Conservation (phyloP, 2,888 invertebrate species). For the Parnassius orleans region DNA sequence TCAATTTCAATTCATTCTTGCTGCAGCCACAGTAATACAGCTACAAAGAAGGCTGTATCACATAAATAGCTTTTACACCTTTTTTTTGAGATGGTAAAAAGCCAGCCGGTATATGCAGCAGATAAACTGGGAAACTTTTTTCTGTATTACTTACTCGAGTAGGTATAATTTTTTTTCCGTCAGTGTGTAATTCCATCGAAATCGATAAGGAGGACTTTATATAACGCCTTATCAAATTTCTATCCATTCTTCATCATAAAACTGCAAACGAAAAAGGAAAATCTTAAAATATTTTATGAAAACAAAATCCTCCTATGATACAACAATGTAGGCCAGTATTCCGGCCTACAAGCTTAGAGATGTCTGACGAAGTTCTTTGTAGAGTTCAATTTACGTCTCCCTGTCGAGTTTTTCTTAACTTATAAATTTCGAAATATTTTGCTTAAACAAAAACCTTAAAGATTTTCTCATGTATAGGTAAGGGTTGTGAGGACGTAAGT, state of each 20-base stretch:
- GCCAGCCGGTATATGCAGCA: too few species aligned
- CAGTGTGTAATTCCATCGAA: too few species aligned
- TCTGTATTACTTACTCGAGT: too few species aligned
- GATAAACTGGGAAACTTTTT: too few species aligned
- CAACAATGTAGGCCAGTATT: conserved; percentile 1
- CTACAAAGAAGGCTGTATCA: too few species aligned
- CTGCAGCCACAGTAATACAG: too few species aligned
- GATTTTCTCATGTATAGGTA: conserved; percentile 6
- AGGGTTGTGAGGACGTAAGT: neutral
- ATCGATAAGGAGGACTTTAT: too few species aligned
- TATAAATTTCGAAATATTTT: conserved; percentile 8
- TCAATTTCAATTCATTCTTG: too few species aligned
- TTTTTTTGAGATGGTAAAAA: too few species aligned
- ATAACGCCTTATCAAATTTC: too few species aligned
- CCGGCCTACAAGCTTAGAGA: neutral
- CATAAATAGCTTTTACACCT: too few species aligned
- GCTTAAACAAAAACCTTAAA: conserved; percentile 3
- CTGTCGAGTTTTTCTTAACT: conserved; percentile 44
- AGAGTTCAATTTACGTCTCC: conserved; percentile 64
- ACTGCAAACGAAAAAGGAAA: neutral
- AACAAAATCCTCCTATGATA: conserved; percentile 6
- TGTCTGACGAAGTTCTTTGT: conserved; percentile 4
- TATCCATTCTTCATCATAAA: neutral
- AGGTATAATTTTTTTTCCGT: too few species aligned
- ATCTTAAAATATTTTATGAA: neutral